Evolutionary conservation across 2,113 vertebrate species (phyloP).

Genomic region (Pica pica): DNA sequence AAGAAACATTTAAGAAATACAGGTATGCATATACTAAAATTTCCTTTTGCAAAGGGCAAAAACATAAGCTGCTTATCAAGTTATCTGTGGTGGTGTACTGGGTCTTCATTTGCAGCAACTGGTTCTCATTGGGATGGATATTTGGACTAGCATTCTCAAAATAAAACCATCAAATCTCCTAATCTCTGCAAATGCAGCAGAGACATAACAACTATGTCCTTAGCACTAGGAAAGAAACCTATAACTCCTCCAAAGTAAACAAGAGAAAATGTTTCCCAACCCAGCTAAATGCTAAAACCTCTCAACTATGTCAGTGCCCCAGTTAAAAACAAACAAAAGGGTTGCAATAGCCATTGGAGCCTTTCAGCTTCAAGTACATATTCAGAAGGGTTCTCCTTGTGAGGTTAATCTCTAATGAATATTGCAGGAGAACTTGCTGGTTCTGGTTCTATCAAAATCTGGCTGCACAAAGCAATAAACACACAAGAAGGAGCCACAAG

Average conservation of each 20-base stretch:
- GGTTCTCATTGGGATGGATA: slow-evolving; percentile 2
- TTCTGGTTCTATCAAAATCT: background rate
- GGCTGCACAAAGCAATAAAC: background rate
- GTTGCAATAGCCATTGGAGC: background rate
- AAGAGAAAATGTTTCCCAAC: slow-evolving; percentile 16
- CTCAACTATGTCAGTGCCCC: background rate
- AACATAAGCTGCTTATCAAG: slow-evolving; percentile 9
- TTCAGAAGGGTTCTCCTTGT: background rate
- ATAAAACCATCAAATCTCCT: slow-evolving; percentile 42
- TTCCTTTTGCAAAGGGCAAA: background rate
- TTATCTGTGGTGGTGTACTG: background rate
- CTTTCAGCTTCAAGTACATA: background rate
- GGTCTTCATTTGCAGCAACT: slow-evolving; percentile 12
- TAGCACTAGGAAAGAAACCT: slow-evolving; percentile 36
- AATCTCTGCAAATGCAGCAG: slow-evolving; percentile 38
- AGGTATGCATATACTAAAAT: background rate
- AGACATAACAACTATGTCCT: background rate
- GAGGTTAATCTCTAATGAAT: slow-evolving; percentile 38
- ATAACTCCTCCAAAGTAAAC: slow-evolving; percentile 28
- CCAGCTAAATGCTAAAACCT: background rate
- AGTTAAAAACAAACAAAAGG: slow-evolving; percentile 3
- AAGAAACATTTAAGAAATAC: slow-evolving; percentile 20
- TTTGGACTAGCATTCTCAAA: slow-evolving; percentile 18
- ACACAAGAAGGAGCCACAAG: background rate
- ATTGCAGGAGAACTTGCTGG: background rate